Percentiles rank a stretch among this genome's conserved stretches.
These are phyloP conservation scores for Acarapis woodi DNA, from an alignment of 1,140 invertebrate species.

Conservation along the genomic window DNA sequence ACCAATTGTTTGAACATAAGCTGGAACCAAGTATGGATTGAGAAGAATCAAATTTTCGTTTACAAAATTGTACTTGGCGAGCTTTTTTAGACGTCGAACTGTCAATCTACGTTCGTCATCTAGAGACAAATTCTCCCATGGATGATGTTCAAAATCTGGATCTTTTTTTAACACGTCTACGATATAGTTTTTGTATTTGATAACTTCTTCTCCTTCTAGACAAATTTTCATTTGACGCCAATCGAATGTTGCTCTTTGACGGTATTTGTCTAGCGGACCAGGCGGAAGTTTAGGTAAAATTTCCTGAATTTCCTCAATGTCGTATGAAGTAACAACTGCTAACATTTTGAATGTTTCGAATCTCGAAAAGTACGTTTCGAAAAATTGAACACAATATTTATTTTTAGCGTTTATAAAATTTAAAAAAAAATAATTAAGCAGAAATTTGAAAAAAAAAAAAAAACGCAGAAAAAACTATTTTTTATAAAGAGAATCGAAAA, in stretches of 20 bases:
- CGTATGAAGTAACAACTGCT: no score
- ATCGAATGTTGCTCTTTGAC: slow-evolving; percentile 37
- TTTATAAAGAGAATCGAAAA: no score
- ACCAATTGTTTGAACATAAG: slow-evolving; percentile 23
- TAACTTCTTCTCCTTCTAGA: slow-evolving; percentile 34
- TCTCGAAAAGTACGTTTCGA: no score
- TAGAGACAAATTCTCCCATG: slow-evolving; percentile 23
- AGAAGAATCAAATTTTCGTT: slow-evolving; percentile 24
- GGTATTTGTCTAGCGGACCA: slow-evolving; percentile 37
- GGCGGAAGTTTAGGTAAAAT: no score
- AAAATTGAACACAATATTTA: no score
- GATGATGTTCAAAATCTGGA: slow-evolving; percentile 34
- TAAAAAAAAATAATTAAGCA: no score
- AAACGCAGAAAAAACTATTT: no score
- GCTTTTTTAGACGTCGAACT: slow-evolving; percentile 26
- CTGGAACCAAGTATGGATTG: slow-evolving; percentile 18
- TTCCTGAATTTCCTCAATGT: no score
- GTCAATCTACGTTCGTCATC: slow-evolving; percentile 34
- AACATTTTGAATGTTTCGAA: no score
- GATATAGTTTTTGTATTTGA: slow-evolving; percentile 39
- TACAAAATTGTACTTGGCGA: slow-evolving; percentile 31
- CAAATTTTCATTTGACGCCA: slow-evolving; percentile 44
- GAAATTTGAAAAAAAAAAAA: no score
- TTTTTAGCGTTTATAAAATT: no score
- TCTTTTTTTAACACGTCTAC: slow-evolving; percentile 50